Percentiles rank a stretch among this genome's conserved stretches.
These are phyloP conservation scores for Gadus macrocephalus DNA, from an alignment of 2,113 vertebrate genomes.

Conservation along the genomic window DNA sequence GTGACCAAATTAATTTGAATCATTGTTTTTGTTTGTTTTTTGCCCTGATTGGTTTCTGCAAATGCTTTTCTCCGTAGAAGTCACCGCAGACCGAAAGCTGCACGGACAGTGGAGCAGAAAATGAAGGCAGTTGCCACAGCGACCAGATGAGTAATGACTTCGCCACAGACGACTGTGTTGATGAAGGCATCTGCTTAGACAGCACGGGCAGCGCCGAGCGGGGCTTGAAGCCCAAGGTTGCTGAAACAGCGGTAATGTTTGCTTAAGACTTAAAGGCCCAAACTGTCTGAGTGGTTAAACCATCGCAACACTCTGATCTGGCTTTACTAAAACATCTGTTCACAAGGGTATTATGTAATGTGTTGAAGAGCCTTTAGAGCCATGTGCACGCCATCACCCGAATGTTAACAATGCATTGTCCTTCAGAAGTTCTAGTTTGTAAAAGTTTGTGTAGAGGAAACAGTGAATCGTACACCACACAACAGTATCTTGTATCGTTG, in stretches of 20 bases:
- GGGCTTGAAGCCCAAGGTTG: slow-evolving; percentile 88
- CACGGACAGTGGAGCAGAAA: slow-evolving; percentile 97
- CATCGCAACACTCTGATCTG: too few species aligned
- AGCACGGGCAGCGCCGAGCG: slow-evolving; percentile 84
- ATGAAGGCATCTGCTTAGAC: slow-evolving; percentile 98
- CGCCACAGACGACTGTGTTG: slow-evolving; percentile 92
- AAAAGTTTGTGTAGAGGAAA: too few species aligned
- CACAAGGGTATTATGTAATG: too few species aligned
- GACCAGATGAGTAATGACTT: slow-evolving; percentile 99
- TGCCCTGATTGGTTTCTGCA: background rate
- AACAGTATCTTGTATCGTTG: too few species aligned
- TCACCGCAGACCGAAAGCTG: slow-evolving; percentile 98
- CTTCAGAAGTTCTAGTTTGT: too few species aligned
- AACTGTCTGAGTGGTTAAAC: too few species aligned
- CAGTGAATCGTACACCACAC: too few species aligned
- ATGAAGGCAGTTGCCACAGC: slow-evolving; percentile 99
- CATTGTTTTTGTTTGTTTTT: background rate
- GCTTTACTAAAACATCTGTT: too few species aligned
- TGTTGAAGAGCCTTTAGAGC: too few species aligned
- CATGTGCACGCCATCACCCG: too few species aligned
- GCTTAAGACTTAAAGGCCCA: background rate
- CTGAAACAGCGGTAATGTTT: background rate
- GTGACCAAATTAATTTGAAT: background rate
- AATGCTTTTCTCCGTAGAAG: slow-evolving; percentile 74
- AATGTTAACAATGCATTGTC: too few species aligned